Percentiles rank a stretch among this genome's conserved stretches.
phyloP scores from a whole-genome alignment of 2,888 invertebrate species.

The Penaeus monodon region DNA sequence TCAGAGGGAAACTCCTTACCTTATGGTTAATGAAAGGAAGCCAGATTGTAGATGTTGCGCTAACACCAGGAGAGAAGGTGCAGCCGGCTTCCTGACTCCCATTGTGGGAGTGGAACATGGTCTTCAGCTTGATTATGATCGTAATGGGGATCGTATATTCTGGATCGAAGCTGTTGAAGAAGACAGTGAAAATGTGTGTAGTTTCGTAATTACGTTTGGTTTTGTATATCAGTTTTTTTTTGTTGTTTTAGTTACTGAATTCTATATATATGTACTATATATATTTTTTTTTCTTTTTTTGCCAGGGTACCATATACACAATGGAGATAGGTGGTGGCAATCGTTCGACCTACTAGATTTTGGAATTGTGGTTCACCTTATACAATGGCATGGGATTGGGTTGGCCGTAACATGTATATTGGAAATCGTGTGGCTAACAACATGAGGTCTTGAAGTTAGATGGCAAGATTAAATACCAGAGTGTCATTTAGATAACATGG shows the following conservation, averaged over 20 bases:
- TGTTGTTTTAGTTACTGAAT: neutral
- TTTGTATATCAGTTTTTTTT: neutral
- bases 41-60: slow-evolving; percentile 87
- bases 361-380: slow-evolving; percentile 91
- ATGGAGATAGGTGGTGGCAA: slow-evolving; percentile 89
- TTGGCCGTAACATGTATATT: slow-evolving; percentile 93
- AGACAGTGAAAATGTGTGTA: slow-evolving; percentile 79
- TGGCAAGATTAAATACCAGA: slow-evolving; percentile 85
- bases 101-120: slow-evolving; percentile 91
- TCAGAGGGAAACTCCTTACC: slow-evolving; percentile 85
- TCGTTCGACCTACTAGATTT: slow-evolving; percentile 85
- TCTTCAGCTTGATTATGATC: slow-evolving; percentile 91
- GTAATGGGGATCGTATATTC: slow-evolving; percentile 84
- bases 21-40: slow-evolving; percentile 92
- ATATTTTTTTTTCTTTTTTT: slow-evolving; percentile 33
- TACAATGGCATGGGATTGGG: slow-evolving; percentile 95
- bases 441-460: slow-evolving; percentile 88
- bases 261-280: neutral
- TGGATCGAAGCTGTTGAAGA: slow-evolving; percentile 85
- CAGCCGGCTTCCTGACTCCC: slow-evolving; percentile 83
- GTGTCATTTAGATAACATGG: slow-evolving; percentile 89
- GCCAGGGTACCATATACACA: slow-evolving; percentile 84
- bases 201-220: too few relatives aligned
- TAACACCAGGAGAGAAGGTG: slow-evolving; percentile 76
- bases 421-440: slow-evolving; percentile 91